Percentiles rank a stretch among this genome's conserved stretches.
Conservation (phyloP, 2,888 invertebrate species). For the Zhuqinia jingwanae region DNA sequence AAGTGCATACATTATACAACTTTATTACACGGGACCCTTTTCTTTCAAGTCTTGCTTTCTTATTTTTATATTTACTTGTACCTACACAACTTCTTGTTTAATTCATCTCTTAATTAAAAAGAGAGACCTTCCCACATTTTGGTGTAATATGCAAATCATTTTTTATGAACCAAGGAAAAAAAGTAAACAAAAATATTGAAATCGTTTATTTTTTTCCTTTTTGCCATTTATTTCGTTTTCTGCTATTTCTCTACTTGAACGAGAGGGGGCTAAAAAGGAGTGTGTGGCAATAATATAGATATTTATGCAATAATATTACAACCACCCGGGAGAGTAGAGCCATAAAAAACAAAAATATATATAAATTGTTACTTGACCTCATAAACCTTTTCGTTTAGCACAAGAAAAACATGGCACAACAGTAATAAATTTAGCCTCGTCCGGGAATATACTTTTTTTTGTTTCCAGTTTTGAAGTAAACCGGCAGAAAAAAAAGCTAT, state of each 20-base stretch:
- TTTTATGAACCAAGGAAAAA: constrained; percentile 3
- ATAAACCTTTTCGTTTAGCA: not conserved
- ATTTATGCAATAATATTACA: no score
- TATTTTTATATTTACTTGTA: no score
- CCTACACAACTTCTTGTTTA: no score
- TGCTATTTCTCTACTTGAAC: not conserved
- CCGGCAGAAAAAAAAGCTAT: no score
- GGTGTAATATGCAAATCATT: constrained; percentile 6
- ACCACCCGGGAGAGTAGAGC: constrained; percentile 27
- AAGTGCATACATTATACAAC: no score
- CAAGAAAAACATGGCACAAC: not conserved
- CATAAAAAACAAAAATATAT: constrained; percentile 38
- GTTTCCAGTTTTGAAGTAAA: not conserved
- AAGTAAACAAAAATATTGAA: not conserved
- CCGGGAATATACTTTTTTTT: not conserved
- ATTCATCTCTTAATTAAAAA: constrained; percentile 45
- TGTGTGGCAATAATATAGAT: not conserved
- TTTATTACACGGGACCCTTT: not conserved
- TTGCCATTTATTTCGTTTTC: not conserved
- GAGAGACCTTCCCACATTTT: not conserved
- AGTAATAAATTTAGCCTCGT: constrained; percentile 28
- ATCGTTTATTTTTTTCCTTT: not conserved
- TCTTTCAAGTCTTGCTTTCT: no score
- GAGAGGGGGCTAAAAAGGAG: not conserved
- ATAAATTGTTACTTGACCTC: constrained; percentile 14